These are phyloP conservation scores for Aquatica leii DNA, from an alignment of 2,888 invertebrate genomes.

Conservation along the genomic window DNA sequence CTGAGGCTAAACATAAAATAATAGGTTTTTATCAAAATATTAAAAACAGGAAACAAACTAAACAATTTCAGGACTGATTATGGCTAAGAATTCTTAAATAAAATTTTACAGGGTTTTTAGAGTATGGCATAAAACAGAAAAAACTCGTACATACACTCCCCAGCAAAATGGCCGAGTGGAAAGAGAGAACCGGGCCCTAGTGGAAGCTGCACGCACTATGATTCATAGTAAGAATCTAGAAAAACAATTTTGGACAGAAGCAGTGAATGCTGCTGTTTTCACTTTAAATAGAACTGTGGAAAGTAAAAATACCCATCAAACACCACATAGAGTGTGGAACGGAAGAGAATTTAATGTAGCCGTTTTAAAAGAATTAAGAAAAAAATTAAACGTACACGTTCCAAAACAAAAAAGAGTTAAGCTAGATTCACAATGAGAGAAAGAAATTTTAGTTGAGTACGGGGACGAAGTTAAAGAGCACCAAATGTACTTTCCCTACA, in stretches of 20 bases:
- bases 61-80: slow-evolving; percentile 45
- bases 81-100: slow-evolving; percentile 40
- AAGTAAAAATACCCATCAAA: slow-evolving; percentile 36
- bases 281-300: slow-evolving; percentile 40
- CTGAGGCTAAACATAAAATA: too few species aligned
- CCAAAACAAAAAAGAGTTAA: slow-evolving; percentile 52
- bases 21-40: too few species aligned
- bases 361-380: slow-evolving; percentile 30
- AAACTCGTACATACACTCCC: too few species aligned
- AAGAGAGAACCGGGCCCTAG: too few species aligned
- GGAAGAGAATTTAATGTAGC: slow-evolving; percentile 48
- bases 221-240: slow-evolving; percentile 54
- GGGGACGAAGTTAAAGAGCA: slow-evolving; percentile 42
- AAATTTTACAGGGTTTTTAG: not conserved
- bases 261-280: too few species aligned
- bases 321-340: slow-evolving; percentile 54
- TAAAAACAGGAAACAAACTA: too few species aligned
- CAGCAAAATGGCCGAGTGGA: too few species aligned
- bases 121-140: slow-evolving; percentile 45
- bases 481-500: slow-evolving; percentile 35
- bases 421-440: slow-evolving; percentile 50
- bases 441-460: slow-evolving; percentile 54
- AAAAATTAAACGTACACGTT: slow-evolving; percentile 49
- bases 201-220: too few species aligned
- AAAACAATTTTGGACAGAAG: slow-evolving; percentile 52